Conservation (phyloP, 2,797 vertebrate genomes). For the Chelmon rostratus region DNA sequence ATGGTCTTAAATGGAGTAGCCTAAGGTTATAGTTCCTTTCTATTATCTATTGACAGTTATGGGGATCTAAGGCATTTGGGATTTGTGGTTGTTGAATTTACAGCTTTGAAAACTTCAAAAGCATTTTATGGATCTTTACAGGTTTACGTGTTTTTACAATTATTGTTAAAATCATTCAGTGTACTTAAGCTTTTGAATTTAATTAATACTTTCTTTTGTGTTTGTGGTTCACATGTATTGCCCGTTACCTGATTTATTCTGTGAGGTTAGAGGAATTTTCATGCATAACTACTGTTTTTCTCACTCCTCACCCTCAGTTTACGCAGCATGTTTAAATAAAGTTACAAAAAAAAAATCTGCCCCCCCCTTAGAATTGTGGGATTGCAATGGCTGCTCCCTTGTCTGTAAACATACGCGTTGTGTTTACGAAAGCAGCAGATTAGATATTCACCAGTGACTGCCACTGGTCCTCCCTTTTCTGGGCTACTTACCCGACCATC, state of each 20-base stretch:
- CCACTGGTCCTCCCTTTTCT: fast-evolving
- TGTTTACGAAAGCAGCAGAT: conserved; percentile 44
- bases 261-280: neutral
- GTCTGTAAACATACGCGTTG: conserved; percentile 78
- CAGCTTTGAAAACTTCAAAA: neutral
- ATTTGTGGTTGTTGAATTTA: neutral
- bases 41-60: no score
- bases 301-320: neutral
- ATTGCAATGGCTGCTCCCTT: conserved; percentile 81
- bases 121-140: neutral
- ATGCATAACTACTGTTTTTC: no score
- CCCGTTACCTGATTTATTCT: neutral
- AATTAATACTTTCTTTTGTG: neutral
- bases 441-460: conserved; percentile 1
- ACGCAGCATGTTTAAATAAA: conserved; percentile 19
- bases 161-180: neutral
- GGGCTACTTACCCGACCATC: fast-evolving
- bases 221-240: neutral
- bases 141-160: neutral
- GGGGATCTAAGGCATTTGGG: neutral
- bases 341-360: conserved; percentile 23
- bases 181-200: neutral
- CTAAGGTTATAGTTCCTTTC: neutral
- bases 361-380: conserved; percentile 71
- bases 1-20: neutral